Evolutionary conservation across 2,797 vertebrate genomes (phyloP), one percentile per base, ranked within the genome.

Genomic region (Coendou prehensilis): DNA sequence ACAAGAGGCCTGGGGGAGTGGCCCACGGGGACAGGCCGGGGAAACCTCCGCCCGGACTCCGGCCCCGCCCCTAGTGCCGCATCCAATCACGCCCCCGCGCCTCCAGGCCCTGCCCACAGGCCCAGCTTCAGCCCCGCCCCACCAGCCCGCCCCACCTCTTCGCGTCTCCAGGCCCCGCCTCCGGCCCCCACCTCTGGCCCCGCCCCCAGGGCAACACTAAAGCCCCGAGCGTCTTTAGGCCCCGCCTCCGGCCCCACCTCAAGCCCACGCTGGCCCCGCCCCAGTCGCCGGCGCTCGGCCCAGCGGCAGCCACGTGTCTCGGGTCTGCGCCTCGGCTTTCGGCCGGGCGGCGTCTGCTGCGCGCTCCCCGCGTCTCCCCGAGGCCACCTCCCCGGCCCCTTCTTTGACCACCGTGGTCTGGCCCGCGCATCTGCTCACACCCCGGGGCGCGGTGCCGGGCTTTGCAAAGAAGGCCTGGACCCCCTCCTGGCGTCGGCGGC

Each of bases 111-210:
- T 20, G 61, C 47, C 50, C 20, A n/a, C 3, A 50, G 26, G 8
- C 6, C 26, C 61, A 13, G 13, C 28, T 17, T 13, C 26, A 17
- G n/a, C 22, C 11, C 73, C n/a, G 47, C 61, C 61, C 63, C 30
- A 26, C 52, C 5, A 10, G 26, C 54, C 59, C 11, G 14, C 1
- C n/a, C 14, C 28, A 17, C 0, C 75, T 52, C 7, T 2, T 26
- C 30, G 6, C 47, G n/a, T 4, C 17, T 45, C 30, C 23, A 6
- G 15, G 15, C 80, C 13, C 81, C 47, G 9, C 37, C 33, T 37
- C 14, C 11, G 1, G 5, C 3, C 2, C 2, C 1, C 8, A n/a
- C 5, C 45, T 2, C 28, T 1, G 6, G 47, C 69, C 52, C 7
- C 13, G 47, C 64, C 64, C n/a, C n/a, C 6, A 8, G 2, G 2